A percentile compares a stretch with the other conserved stretches of the same genome.
These are phyloP conservation scores for Alfaro cultratus DNA, from an alignment of 2,797 vertebrate species.

Conservation along the genomic window DNA sequence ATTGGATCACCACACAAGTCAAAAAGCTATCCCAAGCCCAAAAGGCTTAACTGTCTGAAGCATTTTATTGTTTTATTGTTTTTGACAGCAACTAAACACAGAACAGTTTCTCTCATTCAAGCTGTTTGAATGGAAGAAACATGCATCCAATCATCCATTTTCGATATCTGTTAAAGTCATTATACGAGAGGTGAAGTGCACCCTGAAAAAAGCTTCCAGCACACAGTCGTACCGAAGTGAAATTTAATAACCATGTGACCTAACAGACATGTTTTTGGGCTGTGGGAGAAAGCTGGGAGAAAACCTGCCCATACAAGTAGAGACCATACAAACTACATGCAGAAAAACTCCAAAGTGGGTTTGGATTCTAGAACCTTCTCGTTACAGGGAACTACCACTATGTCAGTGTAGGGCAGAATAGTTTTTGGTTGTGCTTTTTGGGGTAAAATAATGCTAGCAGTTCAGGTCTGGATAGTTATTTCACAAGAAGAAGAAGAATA, in stretches of 20 bases:
- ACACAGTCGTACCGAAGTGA: background rate
- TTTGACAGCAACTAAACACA: background rate
- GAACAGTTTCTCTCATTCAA: background rate
- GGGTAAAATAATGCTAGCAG: background rate
- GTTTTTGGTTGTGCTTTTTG: background rate
- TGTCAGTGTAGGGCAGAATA: background rate
- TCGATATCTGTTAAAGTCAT: background rate
- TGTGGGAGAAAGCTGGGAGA: background rate
- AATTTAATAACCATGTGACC: background rate
- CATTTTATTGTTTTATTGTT: background rate
- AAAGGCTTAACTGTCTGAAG: background rate
- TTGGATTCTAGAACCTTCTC: background rate
- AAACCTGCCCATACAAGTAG: background rate
- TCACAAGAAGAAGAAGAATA: background rate
- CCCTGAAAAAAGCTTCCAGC: background rate
- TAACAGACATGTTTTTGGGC: background rate
- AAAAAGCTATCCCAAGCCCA: background rate
- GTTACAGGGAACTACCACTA: background rate
- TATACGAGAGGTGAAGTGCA: background rate
- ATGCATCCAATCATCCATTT: background rate
- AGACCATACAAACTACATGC: background rate
- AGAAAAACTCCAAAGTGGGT: background rate
- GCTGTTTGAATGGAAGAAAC: no score
- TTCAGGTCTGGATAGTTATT: background rate
- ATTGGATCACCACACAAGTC: background rate